These are phyloP conservation scores for Yoshiicerus persimilis DNA, from an alignment of 1,140 invertebrate species.

Conservation along the genomic window DNA sequence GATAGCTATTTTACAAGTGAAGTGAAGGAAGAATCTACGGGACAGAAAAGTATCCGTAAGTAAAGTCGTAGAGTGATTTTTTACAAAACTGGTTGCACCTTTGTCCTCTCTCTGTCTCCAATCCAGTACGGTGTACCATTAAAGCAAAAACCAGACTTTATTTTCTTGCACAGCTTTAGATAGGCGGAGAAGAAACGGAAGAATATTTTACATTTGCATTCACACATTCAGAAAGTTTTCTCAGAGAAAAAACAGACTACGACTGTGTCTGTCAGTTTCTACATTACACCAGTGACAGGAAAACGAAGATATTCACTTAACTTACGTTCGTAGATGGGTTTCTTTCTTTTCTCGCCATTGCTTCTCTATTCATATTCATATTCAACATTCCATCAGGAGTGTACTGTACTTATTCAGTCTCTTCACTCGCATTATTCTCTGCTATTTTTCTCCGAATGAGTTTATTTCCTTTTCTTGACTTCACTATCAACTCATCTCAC, in stretches of 20 bases:
- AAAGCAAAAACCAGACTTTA: background rate
- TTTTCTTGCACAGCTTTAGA: background rate
- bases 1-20: background rate
- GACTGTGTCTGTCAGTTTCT: background rate
- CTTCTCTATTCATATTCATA: background rate
- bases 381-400: background rate
- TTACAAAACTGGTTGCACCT: background rate
- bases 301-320: background rate
- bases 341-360: background rate
- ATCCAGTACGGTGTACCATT: background rate
- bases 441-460: slow-evolving; percentile 13
- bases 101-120: background rate
- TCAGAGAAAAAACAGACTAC: background rate
- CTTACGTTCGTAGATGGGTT: background rate
- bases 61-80: background rate
- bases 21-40: background rate
- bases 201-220: background rate
- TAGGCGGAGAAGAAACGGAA: background rate
- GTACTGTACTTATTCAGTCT: background rate
- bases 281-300: background rate
- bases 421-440: background rate
- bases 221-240: background rate
- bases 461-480: background rate
- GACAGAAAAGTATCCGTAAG: background rate
- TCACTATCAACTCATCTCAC: background rate